Evolutionary conservation across 2,888 invertebrate genomes (phyloP), one percentile per base, ranked within the genome.

Genomic region (Drosophila subsilvestris): DNA sequence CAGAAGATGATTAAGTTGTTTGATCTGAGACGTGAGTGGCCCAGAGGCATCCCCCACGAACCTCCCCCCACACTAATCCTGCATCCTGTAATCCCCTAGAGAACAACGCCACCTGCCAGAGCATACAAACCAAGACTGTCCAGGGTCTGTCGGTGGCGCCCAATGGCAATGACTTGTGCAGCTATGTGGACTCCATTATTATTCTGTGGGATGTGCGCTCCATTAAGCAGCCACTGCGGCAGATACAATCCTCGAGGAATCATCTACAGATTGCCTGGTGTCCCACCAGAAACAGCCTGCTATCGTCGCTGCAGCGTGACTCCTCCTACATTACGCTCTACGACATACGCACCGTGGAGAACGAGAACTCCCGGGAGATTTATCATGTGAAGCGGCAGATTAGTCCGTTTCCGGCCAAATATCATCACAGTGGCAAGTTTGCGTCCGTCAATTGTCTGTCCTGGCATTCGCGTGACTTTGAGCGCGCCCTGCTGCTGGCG

Each of bases 141-240:
- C 95, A 95, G 91, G 98, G 97, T 51, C 94, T 97, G 17, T 94
- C 95, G 67, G 95, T 97, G 1, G 97, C 98, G 91, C 95, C 96
- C 2, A 94, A 95, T 90, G 95, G 96, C 80, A 94, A 95, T 91
- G 95, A 97, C 91, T 90, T 98, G 18, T 97, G 98, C 58, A 97
- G 98, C 45, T 97, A 95, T 89, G 94, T 95, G 49, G 98, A 98
- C 88, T 95, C 95, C 88, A 95, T 95, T 83, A 95, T 97, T 63
- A 95, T 95, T 74, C 94, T 98, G 65, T 98, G 98, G 98, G 98
- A 98, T 92, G 94, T 95, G 53, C 93, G 98, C 62, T 95, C 95
- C 87, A 96, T 98, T 89, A 96, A 97, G 79, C 96, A 97, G 87
- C 97, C 98, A 0, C 93, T 96, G 29, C 94, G 95, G 12, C 93